phyloP scores from a whole-genome alignment of 2,113 vertebrate species.

The Lagopus leucura region DNA sequence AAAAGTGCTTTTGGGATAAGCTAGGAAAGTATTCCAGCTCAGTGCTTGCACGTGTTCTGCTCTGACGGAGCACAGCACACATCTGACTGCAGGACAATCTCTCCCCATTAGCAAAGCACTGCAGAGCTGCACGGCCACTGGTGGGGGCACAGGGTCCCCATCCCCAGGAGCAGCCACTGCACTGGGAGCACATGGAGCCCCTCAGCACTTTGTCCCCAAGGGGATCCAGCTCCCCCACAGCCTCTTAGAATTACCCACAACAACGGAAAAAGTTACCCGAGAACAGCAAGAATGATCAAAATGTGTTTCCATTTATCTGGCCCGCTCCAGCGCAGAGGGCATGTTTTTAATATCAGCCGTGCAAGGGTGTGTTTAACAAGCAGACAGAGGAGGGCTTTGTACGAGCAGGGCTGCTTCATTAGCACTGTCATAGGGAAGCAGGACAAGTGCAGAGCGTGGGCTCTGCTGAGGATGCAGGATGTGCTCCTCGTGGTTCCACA shows the following conservation, averaged over 20 bases:
- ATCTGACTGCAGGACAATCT: background rate
- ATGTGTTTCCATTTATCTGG: conserved; percentile 17
- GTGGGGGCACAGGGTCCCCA: background rate
- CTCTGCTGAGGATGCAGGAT: background rate
- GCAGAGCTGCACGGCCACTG: background rate
- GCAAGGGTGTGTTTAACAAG: background rate
- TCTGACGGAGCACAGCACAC: accelerated
- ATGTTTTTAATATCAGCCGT: background rate
- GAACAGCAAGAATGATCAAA: background rate
- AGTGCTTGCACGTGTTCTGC: background rate
- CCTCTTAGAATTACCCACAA: background rate
- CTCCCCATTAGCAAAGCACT: background rate
- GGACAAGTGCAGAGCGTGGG: accelerated
- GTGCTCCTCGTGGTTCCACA: accelerated
- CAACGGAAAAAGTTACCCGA: background rate
- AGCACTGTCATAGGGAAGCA: background rate
- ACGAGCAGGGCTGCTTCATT: background rate
- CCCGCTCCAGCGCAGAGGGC: background rate
- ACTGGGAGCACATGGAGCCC: background rate
- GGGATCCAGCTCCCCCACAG: background rate
- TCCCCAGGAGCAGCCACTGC: background rate
- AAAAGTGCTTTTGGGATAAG: background rate
- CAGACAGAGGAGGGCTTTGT: conserved; percentile 5
- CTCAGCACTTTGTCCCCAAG: background rate
- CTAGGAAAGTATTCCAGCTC: background rate